These are phyloP conservation scores for Spilogale gracilis DNA, from an alignment of 2,113 vertebrate species.

Conservation along the genomic window DNA sequence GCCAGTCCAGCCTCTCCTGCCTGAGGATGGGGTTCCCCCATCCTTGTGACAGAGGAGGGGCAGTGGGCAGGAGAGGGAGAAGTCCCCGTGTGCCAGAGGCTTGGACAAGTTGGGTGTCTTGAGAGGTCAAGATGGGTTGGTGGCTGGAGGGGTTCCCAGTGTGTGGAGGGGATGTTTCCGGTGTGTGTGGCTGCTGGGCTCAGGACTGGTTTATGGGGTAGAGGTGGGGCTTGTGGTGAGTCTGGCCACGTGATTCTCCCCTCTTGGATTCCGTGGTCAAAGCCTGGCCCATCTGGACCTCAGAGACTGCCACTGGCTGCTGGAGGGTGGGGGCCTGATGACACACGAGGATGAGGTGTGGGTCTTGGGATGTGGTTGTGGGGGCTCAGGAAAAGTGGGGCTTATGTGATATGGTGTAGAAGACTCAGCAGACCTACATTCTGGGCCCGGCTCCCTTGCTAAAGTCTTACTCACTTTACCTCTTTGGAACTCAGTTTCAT, in stretches of 20 bases:
- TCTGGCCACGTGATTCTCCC: background rate
- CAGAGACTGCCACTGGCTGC: background rate
- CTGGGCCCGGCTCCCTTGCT: background rate
- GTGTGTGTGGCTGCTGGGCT: background rate
- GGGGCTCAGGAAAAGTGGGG: background rate
- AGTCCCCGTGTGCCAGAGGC: background rate
- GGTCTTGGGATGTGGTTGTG: background rate
- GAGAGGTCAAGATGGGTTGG: background rate
- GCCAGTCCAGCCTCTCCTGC: background rate
- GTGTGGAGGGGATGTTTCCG: too few species aligned
- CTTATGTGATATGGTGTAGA: accelerated
- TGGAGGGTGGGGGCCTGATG: background rate
- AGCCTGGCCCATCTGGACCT: background rate
- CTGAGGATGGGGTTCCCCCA: background rate
- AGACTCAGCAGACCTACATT: background rate
- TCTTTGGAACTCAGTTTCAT: background rate
- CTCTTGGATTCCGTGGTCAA: background rate
- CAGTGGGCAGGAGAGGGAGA: background rate
- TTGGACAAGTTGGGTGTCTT: background rate
- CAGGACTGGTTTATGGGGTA: background rate
- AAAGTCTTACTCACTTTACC: background rate
- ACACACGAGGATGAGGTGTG: background rate
- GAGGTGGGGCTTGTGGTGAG: background rate
- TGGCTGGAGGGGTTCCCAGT: background rate
- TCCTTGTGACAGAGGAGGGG: background rate